A percentile compares a stretch with the other conserved stretches of the same genome.
Evolutionary conservation across 2,888 invertebrate genomes (phyloP).

Genomic region (Eristalis arbustorum): DNA sequence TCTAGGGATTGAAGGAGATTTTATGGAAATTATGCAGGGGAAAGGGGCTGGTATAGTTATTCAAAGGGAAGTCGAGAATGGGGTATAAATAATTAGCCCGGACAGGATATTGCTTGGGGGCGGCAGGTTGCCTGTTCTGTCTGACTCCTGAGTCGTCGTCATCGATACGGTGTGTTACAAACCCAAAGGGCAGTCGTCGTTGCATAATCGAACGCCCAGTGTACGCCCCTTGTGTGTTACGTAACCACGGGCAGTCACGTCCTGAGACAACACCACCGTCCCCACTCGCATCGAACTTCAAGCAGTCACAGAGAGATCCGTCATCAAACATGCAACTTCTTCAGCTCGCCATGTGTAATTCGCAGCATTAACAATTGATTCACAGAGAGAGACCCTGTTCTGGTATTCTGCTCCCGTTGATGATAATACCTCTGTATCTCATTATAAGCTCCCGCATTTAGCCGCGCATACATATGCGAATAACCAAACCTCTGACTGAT

Average conservation of each 20-base stretch:
- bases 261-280: constrained; percentile 2
- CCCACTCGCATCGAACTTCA: not conserved
- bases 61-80: too few species aligned
- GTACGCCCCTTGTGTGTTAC: not conserved
- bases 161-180: not conserved
- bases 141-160: not conserved
- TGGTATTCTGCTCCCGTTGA: constrained; percentile 51
- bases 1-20: constrained; percentile 1
- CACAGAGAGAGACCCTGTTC: constrained; percentile 28
- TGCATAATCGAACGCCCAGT: not conserved
- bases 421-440: not conserved
- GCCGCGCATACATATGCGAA: not conserved
- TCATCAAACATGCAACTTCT: not conserved
- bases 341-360: not conserved
- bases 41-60: too few species aligned
- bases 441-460: not conserved
- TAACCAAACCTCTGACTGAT: constrained; percentile 13
- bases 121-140: too few species aligned
- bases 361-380: constrained; percentile 36
- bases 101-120: not conserved
- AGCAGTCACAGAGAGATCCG: not conserved
- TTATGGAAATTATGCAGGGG: not conserved
- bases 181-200: not conserved
- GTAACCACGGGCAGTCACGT: not conserved
- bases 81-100: not conserved